Evolutionary conservation across 1,140 invertebrate genomes (phyloP), one percentile per base, ranked within the genome.

Genomic region (Hydropsyche tenuis): DNA sequence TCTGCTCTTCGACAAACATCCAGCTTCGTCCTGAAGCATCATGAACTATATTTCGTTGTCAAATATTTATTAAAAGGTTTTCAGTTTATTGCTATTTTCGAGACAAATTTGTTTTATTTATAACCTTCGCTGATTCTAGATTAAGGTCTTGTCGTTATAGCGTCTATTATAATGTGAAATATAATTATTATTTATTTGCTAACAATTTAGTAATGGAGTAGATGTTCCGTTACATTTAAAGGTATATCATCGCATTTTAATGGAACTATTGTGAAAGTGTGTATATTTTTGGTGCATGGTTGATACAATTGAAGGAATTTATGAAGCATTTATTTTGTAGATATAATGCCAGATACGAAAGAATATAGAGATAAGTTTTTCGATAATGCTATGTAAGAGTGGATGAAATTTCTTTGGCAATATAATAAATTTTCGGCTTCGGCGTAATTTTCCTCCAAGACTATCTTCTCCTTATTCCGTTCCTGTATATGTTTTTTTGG

Each of bases 351-450:
- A 60, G 56, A 60, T 60, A 60, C 56, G 56, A 25, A n/a, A 60
- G 56, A 60, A 60, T 25, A 60, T 60, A 60, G 56, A 60, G 56
- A 60, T 60, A 60, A 60, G 56, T 60, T 60, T 60, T 60, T 60
- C 56, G 56, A 60, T 60, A 60, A 60, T 60, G 14, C 56, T 12
- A 60, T 60, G 56, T 60, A 60, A 60, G 23, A 60, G 56, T 60
- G 56, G 56, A 25, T 60, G 56, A 60, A 60, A 60, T 60, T 60
- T 60, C 56, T 60, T 60, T 60, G 56, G 56, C 56, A 60, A 60
- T 60, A 60, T 60, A 60, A 60, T 60, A 60, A 60, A 60, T 60
- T 60, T 60, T 22, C 56, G 56, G 56, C 56, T 60, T 22, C 4
- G 56, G 22, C 56, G 56, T 60, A 60, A 60, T 60, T 60, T 56